Percentiles rank a stretch among this genome's conserved stretches.
Evolutionary conservation across 2,888 invertebrate species (phyloP).

Genomic region (Sialis lutaria): DNA sequence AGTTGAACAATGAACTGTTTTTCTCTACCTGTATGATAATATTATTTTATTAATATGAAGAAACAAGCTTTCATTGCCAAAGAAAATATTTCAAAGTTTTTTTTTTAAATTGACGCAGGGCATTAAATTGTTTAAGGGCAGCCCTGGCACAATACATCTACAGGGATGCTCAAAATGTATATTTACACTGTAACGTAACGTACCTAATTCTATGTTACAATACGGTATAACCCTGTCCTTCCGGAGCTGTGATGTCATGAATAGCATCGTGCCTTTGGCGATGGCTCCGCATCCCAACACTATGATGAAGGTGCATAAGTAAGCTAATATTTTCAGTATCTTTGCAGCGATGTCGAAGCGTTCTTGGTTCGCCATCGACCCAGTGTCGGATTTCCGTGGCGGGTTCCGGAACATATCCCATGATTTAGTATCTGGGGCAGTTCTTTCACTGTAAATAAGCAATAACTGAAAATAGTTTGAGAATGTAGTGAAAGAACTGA

Average conservation of each 20-base stretch:
- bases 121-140: too few relatives aligned
- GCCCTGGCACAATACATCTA: too few relatives aligned
- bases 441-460: constrained; percentile 48
- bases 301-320: constrained; percentile 67
- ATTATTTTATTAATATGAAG: neutral
- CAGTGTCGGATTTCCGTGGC: constrained; percentile 74
- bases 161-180: too few relatives aligned
- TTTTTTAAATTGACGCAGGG: too few relatives aligned
- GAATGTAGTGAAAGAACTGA: too few relatives aligned
- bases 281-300: constrained; percentile 74
- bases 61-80: neutral
- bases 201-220: constrained; percentile 75
- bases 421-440: constrained; percentile 76
- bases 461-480: too few relatives aligned
- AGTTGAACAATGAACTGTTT: constrained; percentile 61
- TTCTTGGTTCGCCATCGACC: constrained; percentile 75
- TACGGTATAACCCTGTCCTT: constrained; percentile 57
- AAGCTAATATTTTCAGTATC: constrained; percentile 68
- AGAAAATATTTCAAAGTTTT: too few relatives aligned
- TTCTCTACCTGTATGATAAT: constrained; percentile 50
- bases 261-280: constrained; percentile 74
- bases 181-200: constrained; percentile 9
- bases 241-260: constrained; percentile 81
- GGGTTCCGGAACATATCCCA: constrained; percentile 95
- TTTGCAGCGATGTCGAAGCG: constrained; percentile 74